Conservation (phyloP, 2,113 vertebrate species). For the Halcyon senegalensis region DNA sequence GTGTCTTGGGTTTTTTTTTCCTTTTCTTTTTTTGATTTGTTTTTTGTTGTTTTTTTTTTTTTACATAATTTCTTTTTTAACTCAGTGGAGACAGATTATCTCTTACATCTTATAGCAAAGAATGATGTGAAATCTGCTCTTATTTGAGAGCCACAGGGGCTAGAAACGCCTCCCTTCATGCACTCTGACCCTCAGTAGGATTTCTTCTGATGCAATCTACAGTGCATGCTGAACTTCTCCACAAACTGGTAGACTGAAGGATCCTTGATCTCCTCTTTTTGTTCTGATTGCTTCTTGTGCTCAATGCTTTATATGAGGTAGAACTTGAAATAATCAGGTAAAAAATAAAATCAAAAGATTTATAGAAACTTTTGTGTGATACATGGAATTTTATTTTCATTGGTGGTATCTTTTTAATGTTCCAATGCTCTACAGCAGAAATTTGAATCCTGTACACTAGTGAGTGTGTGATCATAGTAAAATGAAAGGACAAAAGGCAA, state of each 20-base stretch:
- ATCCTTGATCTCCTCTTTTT: background rate
- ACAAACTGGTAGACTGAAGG: background rate
- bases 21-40: too few species aligned
- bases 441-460: background rate
- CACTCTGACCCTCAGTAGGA: background rate
- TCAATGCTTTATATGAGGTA: background rate
- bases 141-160: background rate
- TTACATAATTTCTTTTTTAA: too few species aligned
- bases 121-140: background rate
- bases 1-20: too few species aligned
- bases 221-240: background rate
- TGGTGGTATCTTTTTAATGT: background rate
- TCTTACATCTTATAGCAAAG: background rate
- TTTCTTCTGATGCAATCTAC: background rate
- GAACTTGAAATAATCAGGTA: background rate
- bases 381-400: background rate
- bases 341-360: background rate
- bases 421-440: background rate
- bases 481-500: background rate
- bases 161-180: background rate
- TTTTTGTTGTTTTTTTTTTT: too few species aligned
- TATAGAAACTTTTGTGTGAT: background rate
- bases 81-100: background rate
- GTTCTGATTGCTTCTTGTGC: background rate
- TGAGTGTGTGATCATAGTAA: background rate